Base-by-base conservation (phyloP, 2,888 invertebrate genomes). In the Neoscelio sp. region DNA sequence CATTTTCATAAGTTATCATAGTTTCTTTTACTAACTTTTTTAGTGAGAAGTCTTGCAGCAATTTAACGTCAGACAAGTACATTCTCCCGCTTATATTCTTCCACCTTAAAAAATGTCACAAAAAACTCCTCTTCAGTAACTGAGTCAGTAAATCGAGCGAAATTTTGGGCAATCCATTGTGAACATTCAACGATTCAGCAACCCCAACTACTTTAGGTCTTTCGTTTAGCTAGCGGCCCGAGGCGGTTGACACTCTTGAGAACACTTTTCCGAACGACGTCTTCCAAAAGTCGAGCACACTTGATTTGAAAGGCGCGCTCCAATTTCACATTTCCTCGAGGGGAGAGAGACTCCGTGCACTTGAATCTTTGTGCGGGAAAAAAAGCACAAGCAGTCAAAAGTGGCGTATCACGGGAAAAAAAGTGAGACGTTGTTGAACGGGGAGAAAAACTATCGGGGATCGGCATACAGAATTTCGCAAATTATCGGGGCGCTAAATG, bases 171-270 rank as follows among this genome's bases (percentile, higher is more conserved):
- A 65, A 54, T 62, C 76, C 78, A 80, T 87, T 86, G 85, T 86
- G 78, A 74, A 84, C 82, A 86, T 86, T 82, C 80, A 83, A 78
- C 80, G 85, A 84, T 85, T 85, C 85, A 85, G 81, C 82, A 81
- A 28, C 68, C 65, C 71, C 42, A 35, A 40, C 56, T 38, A 18
- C 58, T 54, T 48, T 15, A 12, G 46, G 6, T 68, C 46, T 68
- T 56, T 73, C 74, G 64, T 74, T 78, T 68, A 42, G 71, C 68
- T 56, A 40, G 52, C 28, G 35, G 77, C 76, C 71, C 50, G 20
- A 42, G 73, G 74, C 78, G 42, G 70, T 79, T 70, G 75, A 70
- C 74, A 75, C 68, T 70, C 64, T 74, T 23, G 58, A 78, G 70
- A 48, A 74, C 64, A 75, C 79, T 79, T 74, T 75, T 75, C 64